Base-by-base conservation (phyloP, 1,140 invertebrate species). In the Ceratosolen solmsi region DNA sequence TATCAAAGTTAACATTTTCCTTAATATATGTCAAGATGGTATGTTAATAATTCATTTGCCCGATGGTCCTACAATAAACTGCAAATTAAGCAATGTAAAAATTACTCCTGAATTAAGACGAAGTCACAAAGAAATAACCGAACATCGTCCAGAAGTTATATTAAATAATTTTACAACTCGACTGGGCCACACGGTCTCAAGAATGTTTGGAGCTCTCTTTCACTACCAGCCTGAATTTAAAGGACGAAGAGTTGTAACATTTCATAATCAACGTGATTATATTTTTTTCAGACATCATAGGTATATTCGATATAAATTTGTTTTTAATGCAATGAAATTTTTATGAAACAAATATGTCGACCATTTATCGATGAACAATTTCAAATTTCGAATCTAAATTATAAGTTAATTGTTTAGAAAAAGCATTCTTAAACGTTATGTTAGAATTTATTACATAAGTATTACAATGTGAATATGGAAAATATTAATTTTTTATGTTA, bases 231-330 rank as follows among this genome's bases (percentile, higher is more conserved):
- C 99, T 0, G 94, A 99, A 87, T 99, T 99, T 90, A 94, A 95
- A 86, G 98, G 98, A 1, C 93, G 98, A 25, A 93, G 98, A 84
- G 98, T 95, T 3, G 97, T 98, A 22, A 99, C 99, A 22, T 99
- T 99, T 89, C 99, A 99, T 90, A 99, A 99, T 93, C 99, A 99
- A 89, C 93, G 99, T 82, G 99, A 99, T 93, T 99, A 98, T 87
- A 98, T 99, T 87, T 99, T 99, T 91, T 99, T 99, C 87, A 94
- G 99, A 76, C 98, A 99, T 92, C 98, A 99, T 90, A 95, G 97
- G 96, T 98, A 91, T 90, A 86, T 87, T 76, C 27, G 2, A 20
- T 76, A 22, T 63, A 38, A 56, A 76, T 56, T n/a, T n/a, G 9
- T 33, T 46, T 46, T 46, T n/a, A n/a, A n/a, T n/a, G n/a, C n/a